These are phyloP conservation scores for Bellardia pandia DNA, from an alignment of 2,888 invertebrate genomes.

Conservation along the genomic window DNA sequence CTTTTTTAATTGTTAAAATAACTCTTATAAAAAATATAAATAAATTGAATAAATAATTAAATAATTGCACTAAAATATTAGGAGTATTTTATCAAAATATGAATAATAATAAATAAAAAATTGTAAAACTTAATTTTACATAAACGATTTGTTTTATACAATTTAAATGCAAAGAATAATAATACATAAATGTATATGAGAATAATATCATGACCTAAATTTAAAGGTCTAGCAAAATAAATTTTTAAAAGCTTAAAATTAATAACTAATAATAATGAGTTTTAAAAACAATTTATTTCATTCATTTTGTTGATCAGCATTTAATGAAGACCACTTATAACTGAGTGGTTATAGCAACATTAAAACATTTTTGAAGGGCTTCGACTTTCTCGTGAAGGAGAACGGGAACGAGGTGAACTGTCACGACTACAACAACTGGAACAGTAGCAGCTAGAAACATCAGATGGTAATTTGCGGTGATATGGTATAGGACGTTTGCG, in stretches of 20 bases:
- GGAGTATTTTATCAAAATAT: no score
- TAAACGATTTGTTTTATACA: no score
- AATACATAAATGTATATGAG: no score
- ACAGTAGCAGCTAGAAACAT: constrained; percentile 86
- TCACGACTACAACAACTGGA: constrained; percentile 86
- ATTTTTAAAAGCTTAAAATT: constrained; percentile 18
- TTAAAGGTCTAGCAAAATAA: constrained; percentile 10
- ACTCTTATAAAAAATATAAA: no score
- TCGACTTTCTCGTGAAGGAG: constrained; percentile 80
- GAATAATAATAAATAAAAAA: no score
- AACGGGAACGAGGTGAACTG: constrained; percentile 82
- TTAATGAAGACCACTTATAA: background rate
- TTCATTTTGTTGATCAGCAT: constrained; percentile 18
- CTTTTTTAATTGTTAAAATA: no score
- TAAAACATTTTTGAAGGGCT: constrained; percentile 81
- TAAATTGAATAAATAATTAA: no score
- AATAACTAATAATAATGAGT: constrained; percentile 12
- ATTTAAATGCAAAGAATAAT: no score
- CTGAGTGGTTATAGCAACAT: constrained; percentile 73
- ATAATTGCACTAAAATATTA: no score
- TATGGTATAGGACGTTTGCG: constrained; percentile 97
- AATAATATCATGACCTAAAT: no score
- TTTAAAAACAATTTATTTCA: constrained; percentile 10
- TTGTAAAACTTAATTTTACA: no score
- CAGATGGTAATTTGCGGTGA: constrained; percentile 93